Evolutionary conservation across 2,888 invertebrate species (phyloP), one percentile per base, ranked within the genome.

Genomic region (Melolontha melolontha): DNA sequence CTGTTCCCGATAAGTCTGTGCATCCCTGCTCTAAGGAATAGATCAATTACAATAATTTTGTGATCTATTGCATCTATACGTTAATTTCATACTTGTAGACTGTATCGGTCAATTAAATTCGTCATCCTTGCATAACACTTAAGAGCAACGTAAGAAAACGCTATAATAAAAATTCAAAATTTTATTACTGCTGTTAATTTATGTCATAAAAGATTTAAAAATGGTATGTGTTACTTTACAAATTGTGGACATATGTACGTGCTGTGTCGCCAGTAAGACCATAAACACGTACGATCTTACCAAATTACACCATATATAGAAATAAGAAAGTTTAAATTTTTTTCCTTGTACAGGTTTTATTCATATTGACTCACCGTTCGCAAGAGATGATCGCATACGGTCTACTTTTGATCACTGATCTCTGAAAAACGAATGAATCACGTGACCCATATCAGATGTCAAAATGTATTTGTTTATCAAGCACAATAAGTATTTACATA

Each of bases 341-440:
- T 57, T 55, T 59, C 22, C 57, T 57, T 50, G 34, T 66, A 27
- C 34, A 34, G 34, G 50, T 57, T 57, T 57, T 47, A 22, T 57
- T n/a, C 16, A 10, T 27, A 49, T 59, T 66, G 66, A 66, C 55
- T 66, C 66, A 66, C 52, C 27, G 16, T 8, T 59, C 22, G 14
- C 52, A 41, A 44, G 55, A 66, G 66, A 66, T 66, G 66, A 66
- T 66, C 66, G 50, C 59, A 66, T 66, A 42, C 50, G 66, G 39
- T 57, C 66, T 40, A 66, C 66, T 57, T 34, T 66, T 22, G 57
- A 55, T 64, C 41, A 52, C 16, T 5, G 47, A 59, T 59, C 59
- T 27, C 59, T 44, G 12, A 14, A 47, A 44, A 59, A 22, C 27
- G 11, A 2, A 47, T 59, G 59, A 59, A 29, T 44, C 59, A 47